A percentile compares a stretch with the other conserved stretches of the same genome.
These are phyloP conservation scores for Nansenia antarctica DNA, from an alignment of 2,113 vertebrate genomes.

Conservation along the genomic window DNA sequence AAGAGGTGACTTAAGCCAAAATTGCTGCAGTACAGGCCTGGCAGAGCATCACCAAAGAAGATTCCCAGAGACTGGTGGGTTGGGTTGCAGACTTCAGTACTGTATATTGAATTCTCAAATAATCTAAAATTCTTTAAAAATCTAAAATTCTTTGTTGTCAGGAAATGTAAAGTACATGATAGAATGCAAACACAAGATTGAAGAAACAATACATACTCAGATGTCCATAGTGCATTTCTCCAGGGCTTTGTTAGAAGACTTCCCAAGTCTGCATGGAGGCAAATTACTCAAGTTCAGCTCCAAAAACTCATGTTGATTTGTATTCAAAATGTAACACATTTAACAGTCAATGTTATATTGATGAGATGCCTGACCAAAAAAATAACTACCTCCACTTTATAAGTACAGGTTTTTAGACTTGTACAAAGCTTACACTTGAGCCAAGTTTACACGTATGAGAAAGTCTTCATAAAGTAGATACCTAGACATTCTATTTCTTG, in stretches of 20 bases:
- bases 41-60: too few relatives aligned
- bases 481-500: not conserved
- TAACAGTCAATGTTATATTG: not conserved
- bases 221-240: constrained; percentile 38
- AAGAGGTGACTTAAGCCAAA: too few relatives aligned
- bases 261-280: constrained; percentile 18
- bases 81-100: too few relatives aligned
- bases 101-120: too few relatives aligned
- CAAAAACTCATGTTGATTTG: not conserved
- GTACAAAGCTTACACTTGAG: not conserved
- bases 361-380: too few relatives aligned
- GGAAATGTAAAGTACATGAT: too few relatives aligned
- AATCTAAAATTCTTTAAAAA: too few relatives aligned
- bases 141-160: too few relatives aligned
- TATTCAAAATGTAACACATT: not conserved
- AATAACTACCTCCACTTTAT: too few relatives aligned
- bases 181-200: too few relatives aligned
- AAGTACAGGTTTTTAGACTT: not conserved
- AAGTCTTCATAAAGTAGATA: not conserved
- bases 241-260: constrained; percentile 38
- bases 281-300: not conserved
- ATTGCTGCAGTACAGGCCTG: too few relatives aligned
- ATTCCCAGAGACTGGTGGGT: too few relatives aligned
- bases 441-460: not conserved
- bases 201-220: not conserved